Percentiles rank a stretch among this genome's conserved stretches.
Evolutionary conservation across 1,140 invertebrate genomes (phyloP).

Genomic region (Habropoda laboriosa): DNA sequence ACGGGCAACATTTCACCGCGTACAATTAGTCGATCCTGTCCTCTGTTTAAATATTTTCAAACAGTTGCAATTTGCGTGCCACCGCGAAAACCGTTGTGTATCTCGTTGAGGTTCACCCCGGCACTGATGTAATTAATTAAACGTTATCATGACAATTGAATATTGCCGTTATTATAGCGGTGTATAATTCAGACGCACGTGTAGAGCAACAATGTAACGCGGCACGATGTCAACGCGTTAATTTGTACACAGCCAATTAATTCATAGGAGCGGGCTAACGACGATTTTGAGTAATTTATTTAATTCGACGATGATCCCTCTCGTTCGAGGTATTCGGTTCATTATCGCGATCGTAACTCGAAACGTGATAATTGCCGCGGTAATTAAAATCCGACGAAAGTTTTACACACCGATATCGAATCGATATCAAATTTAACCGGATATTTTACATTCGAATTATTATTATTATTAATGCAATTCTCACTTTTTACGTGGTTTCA

Average conservation of each 20-base stretch:
- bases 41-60: slow-evolving; percentile 31
- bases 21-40: not conserved
- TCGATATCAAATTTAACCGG: not conserved
- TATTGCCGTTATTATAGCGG: slow-evolving; percentile 18
- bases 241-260: not conserved
- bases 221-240: not conserved
- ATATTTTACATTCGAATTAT: no score
- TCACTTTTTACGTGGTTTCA: no score
- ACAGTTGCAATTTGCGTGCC: slow-evolving; percentile 2
- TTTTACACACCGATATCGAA: no score
- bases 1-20: not conserved
- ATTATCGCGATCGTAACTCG: not conserved
- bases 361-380: not conserved
- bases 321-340: not conserved
- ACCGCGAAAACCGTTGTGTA: not conserved
- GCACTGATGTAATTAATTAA: slow-evolving; percentile 36
- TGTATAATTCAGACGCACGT: not conserved
- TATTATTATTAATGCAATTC: no score
- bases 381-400: slow-evolving; percentile 1
- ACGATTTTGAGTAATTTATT: not conserved
- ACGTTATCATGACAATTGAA: slow-evolving; percentile 29
- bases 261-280: not conserved
- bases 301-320: slow-evolving; percentile 6
- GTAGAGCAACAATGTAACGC: not conserved
- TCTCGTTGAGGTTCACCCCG: not conserved